Evolutionary conservation across 2,888 invertebrate genomes (phyloP).

Genomic region (Rotaria socialis): DNA sequence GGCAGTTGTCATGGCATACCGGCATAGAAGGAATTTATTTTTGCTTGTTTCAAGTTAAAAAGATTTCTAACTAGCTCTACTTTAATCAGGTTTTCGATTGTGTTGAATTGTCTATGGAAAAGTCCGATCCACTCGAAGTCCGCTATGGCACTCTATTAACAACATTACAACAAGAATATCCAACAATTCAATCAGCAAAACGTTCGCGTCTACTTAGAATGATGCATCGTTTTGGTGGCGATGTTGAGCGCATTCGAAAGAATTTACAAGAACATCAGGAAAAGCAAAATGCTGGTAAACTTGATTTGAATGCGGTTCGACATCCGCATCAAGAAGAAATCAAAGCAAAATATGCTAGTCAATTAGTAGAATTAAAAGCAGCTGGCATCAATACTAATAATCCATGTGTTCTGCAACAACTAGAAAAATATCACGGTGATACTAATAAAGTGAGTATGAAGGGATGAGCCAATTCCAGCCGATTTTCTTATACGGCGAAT

Average conservation of each 20-base stretch:
- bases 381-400: neutral
- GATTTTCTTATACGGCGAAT: too few species aligned
- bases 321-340: neutral
- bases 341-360: neutral
- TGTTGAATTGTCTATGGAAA: neutral
- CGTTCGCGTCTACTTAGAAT: neutral
- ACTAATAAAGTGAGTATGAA: neutral
- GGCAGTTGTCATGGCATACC: neutral
- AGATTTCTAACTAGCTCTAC: too few species aligned
- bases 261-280: neutral
- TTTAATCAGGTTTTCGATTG: neutral
- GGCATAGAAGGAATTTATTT: too few species aligned
- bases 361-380: neutral
- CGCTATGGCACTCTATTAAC: neutral
- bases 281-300: neutral
- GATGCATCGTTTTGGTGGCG: neutral
- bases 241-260: neutral
- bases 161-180: neutral
- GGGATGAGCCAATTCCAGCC: too few species aligned
- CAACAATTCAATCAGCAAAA: neutral
- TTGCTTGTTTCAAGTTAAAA: too few species aligned
- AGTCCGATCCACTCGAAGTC: neutral
- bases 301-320: neutral
- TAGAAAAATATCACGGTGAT: neutral
- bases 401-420: neutral